Conservation (phyloP, 2,888 invertebrate species). For the Scelioninae gen. 1 region DNA sequence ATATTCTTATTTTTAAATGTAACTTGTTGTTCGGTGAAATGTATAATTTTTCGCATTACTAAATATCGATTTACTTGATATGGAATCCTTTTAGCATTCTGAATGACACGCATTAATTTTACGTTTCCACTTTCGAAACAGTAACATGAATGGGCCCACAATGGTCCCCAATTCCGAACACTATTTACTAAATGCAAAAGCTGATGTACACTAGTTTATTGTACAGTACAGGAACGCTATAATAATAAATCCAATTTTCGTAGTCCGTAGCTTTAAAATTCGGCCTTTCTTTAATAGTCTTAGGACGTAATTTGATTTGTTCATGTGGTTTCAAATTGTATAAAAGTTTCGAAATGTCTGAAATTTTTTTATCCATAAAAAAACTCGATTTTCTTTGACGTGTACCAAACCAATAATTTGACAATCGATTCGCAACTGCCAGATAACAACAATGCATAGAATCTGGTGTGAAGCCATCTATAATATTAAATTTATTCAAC, state of each 20-base stretch:
- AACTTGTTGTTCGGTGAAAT: neutral
- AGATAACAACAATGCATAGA: slow-evolving; percentile 44
- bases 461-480: slow-evolving; percentile 60
- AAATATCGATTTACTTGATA: slow-evolving; percentile 36
- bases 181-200: slow-evolving; percentile 4
- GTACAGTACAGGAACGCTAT: too few relatives aligned
- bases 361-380: too few relatives aligned
- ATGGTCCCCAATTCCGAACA: slow-evolving; percentile 24
- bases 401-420: too few relatives aligned
- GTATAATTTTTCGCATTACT: slow-evolving; percentile 7
- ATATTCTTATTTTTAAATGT: slow-evolving; percentile 6
- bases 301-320: neutral
- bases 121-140: slow-evolving; percentile 42
- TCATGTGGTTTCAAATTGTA: neutral
- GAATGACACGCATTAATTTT: slow-evolving; percentile 25
- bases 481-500: slow-evolving; percentile 49
- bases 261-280: neutral
- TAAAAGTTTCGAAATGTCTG: neutral
- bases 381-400: too few relatives aligned
- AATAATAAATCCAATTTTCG: neutral
- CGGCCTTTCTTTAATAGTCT: neutral
- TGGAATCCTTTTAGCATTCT: slow-evolving; percentile 28
- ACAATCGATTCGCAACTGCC: too few relatives aligned
- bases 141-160: slow-evolving; percentile 8
- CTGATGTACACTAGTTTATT: slow-evolving; percentile 11